These are phyloP conservation scores for Chroicocephalus ridibundus DNA, from an alignment of 2,113 vertebrate genomes.

Conservation along the genomic window DNA sequence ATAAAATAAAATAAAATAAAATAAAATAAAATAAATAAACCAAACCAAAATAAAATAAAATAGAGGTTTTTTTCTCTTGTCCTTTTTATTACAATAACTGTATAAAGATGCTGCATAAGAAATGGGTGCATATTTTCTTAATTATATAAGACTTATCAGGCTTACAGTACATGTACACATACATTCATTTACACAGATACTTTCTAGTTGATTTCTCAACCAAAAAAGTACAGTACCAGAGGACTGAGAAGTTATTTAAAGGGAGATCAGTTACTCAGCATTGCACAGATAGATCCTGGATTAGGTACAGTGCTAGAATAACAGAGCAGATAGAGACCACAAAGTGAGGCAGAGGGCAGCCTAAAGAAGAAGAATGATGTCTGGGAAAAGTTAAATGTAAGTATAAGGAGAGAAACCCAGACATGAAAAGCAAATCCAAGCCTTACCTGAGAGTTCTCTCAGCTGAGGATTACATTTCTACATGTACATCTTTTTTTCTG, in stretches of 20 bases:
- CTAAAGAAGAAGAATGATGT: neutral
- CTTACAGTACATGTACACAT: neutral
- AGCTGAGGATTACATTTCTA: neutral
- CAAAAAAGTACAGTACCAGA: neutral
- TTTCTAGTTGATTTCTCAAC: neutral
- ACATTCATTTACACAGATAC: neutral
- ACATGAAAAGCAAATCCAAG: neutral
- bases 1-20: neutral
- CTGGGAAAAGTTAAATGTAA: neutral
- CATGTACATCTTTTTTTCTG: neutral
- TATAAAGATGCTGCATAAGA: neutral
- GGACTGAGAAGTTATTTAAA: neutral
- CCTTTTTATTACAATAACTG: neutral
- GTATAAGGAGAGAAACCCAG: neutral
- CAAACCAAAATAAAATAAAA: neutral
- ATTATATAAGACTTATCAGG: neutral
- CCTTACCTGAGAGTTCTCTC: neutral
- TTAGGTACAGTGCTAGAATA: neutral
- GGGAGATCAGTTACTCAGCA: neutral
- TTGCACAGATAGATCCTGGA: neutral
- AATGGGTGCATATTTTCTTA: neutral
- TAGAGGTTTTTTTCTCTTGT: accelerated
- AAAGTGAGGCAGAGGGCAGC: neutral
- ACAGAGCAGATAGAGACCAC: neutral
- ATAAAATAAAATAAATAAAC: neutral